Conservation (phyloP, 1,140 invertebrate species). For the Drosophila santomea region DNA sequence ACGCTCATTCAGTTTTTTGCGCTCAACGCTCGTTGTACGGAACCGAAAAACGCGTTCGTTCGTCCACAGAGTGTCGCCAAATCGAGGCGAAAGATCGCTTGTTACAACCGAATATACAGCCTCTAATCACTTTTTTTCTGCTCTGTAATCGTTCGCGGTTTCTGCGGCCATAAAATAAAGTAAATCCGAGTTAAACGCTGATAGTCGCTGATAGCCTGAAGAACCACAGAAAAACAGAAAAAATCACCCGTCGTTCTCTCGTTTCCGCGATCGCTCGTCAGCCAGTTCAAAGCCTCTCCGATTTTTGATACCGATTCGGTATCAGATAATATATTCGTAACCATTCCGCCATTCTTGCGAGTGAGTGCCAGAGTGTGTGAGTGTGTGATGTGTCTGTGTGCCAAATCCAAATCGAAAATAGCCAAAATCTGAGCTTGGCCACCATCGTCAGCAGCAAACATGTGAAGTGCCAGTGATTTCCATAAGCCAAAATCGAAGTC, state of each 20-base stretch:
- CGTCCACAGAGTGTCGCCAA: constrained; percentile 62
- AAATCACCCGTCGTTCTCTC: constrained; percentile 45
- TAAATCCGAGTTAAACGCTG: constrained; percentile 44
- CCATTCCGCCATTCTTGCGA: constrained; percentile 15
- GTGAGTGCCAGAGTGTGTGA: constrained; percentile 15
- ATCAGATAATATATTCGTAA: constrained; percentile 50
- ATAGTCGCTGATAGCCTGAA: constrained; percentile 43
- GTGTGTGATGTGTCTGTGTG: constrained; percentile 26
- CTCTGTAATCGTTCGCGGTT: constrained; percentile 62
- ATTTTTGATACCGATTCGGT: constrained; percentile 56
- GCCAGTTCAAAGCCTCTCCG: constrained; percentile 4
- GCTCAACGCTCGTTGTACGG: constrained; percentile 81
- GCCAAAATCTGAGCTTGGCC: constrained; percentile 42
- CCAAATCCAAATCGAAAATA: constrained; percentile 34
- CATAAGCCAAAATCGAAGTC: constrained; percentile 35
- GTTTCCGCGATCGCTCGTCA: constrained; percentile 58
- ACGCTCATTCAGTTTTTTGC: constrained; percentile 81
- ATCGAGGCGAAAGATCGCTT: constrained; percentile 42
- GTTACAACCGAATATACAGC: constrained; percentile 15
- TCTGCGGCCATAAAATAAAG: constrained; percentile 43
- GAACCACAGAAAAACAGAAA: constrained; percentile 52
- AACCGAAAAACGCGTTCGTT: constrained; percentile 65
- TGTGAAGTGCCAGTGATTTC: constrained; percentile 57
- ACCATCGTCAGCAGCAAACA: constrained; percentile 20
- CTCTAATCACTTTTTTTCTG: constrained; percentile 42